Base-by-base conservation (phyloP, 2,888 invertebrate genomes). In the Lithosia quadra region DNA sequence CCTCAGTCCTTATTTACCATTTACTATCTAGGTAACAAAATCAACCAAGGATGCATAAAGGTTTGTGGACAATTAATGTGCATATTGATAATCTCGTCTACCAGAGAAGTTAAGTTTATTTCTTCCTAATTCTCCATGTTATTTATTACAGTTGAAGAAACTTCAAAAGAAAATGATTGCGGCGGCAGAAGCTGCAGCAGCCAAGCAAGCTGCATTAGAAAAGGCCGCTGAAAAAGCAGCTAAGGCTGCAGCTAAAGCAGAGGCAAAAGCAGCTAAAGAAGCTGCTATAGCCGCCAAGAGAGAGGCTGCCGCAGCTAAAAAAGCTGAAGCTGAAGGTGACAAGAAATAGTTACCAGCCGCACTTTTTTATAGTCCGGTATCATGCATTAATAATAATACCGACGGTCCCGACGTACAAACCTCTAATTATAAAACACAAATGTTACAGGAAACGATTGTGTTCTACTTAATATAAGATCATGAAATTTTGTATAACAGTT, bases 121-220 rank as follows among this genome's bases (percentile, higher is more conserved):
- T 36, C 28, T 33, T 60, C 56, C 68, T 60, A n/a, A 70, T 61
- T 24, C 65, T 64, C 57, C 49, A 60, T 68, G 60, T 62, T 57
- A 55, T 67, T 73, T 84, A 49, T 39, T 86, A 34, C 82, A 93
- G 92, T 79, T 93, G 70, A 90, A 78, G 69, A 93, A 91, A 78
- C 43, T 91, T 53, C 83, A 85, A 39, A 91, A 89, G 85, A 91
- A 90, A 77, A 87, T 89, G 78, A 88, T 89, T 77, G 86, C 84
- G 0, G 87, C 78, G 1, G 80, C 76, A 1, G 82, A 75, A 1
- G 82, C 82, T 4, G 79, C 77, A 3, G 84, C 81, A 0, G 71
- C 72, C 15, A 69, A 64, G 2, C 57, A 34, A 22, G 75, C 72
- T 1, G 69, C 71, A 13, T 65, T 67, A 0, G 71, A 72, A 22